phyloP scores from a whole-genome alignment of 2,888 invertebrate genomes.

The Caenorhabditis afra region DNA sequence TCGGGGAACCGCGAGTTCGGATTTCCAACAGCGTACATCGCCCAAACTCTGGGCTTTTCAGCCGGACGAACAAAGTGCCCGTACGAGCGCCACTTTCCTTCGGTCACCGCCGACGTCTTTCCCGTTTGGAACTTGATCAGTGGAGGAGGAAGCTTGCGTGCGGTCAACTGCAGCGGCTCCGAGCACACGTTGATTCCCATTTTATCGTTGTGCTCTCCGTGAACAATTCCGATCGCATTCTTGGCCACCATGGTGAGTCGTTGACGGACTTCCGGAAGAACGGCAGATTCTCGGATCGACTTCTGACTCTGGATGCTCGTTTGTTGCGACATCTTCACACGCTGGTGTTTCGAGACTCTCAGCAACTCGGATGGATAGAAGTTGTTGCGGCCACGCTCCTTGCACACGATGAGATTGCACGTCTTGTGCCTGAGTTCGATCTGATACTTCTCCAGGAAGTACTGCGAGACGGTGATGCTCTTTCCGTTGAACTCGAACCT shows the following conservation, averaged over 20 bases:
- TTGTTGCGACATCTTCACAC: constrained; percentile 61
- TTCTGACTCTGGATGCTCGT: constrained; percentile 40
- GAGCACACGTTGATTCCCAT: constrained; percentile 15
- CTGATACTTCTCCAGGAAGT: not conserved
- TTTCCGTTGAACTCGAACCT: constrained; percentile 10
- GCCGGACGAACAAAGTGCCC: not conserved
- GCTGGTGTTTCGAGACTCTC: constrained; percentile 35
- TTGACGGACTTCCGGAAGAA: constrained; percentile 45
- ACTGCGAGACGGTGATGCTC: not conserved
- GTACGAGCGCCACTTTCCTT: constrained; percentile 15
- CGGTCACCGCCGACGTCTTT: not conserved
- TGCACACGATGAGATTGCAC: not conserved
- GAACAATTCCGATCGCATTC: constrained; percentile 2
- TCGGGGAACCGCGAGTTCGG: not conserved
- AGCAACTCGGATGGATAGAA: not conserved
- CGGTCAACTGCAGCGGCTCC: constrained; percentile 16
- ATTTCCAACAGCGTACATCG: constrained; percentile 24
- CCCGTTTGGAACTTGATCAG: not conserved
- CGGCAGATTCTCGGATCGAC: constrained; percentile 50
- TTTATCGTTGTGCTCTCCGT: too few species aligned
- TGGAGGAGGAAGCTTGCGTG: not conserved
- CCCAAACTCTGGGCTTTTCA: constrained; percentile 30
- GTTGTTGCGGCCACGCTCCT: not conserved
- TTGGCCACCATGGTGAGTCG: constrained; percentile 24
- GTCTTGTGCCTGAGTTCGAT: not conserved